phyloP scores from a whole-genome alignment of 2,888 invertebrate genomes.

The Leistus spinibarbis region DNA sequence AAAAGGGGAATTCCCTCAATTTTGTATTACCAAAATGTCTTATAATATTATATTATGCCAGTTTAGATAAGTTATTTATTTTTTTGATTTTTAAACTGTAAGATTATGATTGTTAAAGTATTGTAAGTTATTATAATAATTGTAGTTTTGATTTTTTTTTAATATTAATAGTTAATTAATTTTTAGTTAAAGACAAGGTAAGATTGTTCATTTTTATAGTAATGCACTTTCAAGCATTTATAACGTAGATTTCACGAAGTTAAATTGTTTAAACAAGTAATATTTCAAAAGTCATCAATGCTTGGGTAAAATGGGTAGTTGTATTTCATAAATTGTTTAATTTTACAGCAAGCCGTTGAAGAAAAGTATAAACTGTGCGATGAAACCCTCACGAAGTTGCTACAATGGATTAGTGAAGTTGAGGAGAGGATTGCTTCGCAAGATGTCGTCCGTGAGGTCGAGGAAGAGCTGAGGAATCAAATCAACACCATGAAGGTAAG shows the following conservation, averaged over 20 bases:
- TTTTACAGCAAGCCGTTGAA: constrained; percentile 86
- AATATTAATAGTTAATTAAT: constrained; percentile 26
- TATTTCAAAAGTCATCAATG: background rate
- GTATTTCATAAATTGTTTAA: constrained; percentile 3
- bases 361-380: constrained; percentile 93
- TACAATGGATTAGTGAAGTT: constrained; percentile 85
- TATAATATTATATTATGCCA: background rate
- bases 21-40: background rate
- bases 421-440: constrained; percentile 85
- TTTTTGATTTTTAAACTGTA: background rate
- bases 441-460: constrained; percentile 84
- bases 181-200: constrained; percentile 34
- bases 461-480: constrained; percentile 86
- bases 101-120: background rate
- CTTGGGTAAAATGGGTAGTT: background rate
- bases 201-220: constrained; percentile 26
- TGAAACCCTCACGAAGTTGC: constrained; percentile 80
- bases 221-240: constrained; percentile 29
- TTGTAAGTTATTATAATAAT: too few species aligned
- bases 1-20: background rate
- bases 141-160: constrained; percentile 5
- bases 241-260: constrained; percentile 13
- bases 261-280: background rate
- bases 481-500: constrained; percentile 84
- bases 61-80: constrained; percentile 9